phyloP scores from a whole-genome alignment of 2,113 vertebrate genomes.

The Hippoglossus stenolepis region DNA sequence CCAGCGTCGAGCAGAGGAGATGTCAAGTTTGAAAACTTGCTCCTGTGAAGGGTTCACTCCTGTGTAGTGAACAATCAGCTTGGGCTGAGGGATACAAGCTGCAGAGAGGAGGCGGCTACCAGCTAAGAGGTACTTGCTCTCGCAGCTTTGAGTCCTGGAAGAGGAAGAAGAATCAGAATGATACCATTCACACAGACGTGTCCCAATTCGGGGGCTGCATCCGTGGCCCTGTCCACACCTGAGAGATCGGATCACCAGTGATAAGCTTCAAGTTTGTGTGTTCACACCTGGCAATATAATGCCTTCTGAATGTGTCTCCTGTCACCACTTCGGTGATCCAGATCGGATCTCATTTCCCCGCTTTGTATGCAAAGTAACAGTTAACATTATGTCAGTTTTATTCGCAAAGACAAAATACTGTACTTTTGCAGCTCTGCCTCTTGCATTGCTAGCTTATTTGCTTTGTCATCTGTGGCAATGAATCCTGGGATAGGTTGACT shows the following conservation, averaged over 20 bases:
- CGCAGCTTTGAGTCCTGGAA: constrained; percentile 66
- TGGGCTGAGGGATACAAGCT: constrained; percentile 86
- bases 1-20: constrained; percentile 87
- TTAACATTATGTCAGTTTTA: no score
- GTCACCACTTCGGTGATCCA: not conserved
- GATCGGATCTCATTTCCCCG: no score
- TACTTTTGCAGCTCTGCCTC: no score
- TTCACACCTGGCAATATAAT: not conserved
- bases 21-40: constrained; percentile 88
- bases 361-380: not conserved
- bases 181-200: not conserved
- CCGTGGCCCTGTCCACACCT: not conserved
- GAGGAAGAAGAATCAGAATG: not conserved
- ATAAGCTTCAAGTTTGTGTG: not conserved
- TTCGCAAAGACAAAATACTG: no score
- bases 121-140: constrained; percentile 85
- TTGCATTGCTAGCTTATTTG: no score
- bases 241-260: not conserved
- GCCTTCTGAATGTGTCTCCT: not conserved
- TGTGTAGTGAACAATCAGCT: constrained; percentile 87
- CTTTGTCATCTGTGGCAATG: no score
- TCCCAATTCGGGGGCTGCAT: not conserved
- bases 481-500: no score
- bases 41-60: constrained; percentile 86
- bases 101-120: constrained; percentile 87